Evolutionary conservation across 2,888 invertebrate species (phyloP).

Genomic region (Morpho helenor): DNA sequence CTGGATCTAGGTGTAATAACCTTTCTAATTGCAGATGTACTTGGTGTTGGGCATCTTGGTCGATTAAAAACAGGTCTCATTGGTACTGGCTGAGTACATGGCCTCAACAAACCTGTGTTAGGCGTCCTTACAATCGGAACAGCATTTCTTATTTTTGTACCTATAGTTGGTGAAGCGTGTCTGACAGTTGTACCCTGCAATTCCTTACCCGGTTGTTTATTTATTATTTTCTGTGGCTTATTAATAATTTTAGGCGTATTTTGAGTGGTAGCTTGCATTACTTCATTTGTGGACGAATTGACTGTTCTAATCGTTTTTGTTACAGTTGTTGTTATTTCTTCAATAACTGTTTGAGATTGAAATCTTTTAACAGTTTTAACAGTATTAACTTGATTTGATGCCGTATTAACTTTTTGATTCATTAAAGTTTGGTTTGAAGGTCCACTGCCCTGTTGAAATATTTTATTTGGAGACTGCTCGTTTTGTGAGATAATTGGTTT

Average conservation of each 20-base stretch:
- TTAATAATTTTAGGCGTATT: constrained; percentile 31
- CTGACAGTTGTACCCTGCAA: constrained; percentile 49
- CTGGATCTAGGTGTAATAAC: constrained; percentile 32
- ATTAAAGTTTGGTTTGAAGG: constrained; percentile 32
- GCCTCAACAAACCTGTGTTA: constrained; percentile 30
- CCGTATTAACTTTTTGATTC: constrained; percentile 39
- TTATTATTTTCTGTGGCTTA: constrained; percentile 41
- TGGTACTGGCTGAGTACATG: constrained; percentile 46
- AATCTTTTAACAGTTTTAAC: constrained; percentile 64
- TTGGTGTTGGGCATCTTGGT: constrained; percentile 40
- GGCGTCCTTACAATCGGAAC: constrained; percentile 34
- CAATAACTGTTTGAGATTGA: constrained; percentile 65
- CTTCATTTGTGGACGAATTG: constrained; percentile 61
- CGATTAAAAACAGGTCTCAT: constrained; percentile 38
- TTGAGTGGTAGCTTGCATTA: constrained; percentile 46
- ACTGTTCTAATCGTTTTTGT: constrained; percentile 71
- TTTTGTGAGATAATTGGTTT: constrained; percentile 34
- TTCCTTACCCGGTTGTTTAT: constrained; percentile 38
- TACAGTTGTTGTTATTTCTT: constrained; percentile 72
- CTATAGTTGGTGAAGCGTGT: constrained; percentile 41
- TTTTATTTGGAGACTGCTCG: constrained; percentile 27
- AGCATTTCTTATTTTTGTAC: constrained; percentile 41
- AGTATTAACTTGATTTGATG: constrained; percentile 51
- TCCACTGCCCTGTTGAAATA: constrained; percentile 25
- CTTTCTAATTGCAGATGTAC: constrained; percentile 40